Base-by-base conservation (phyloP, 2,797 vertebrate genomes). In the Tachyglossus aculeatus region DNA sequence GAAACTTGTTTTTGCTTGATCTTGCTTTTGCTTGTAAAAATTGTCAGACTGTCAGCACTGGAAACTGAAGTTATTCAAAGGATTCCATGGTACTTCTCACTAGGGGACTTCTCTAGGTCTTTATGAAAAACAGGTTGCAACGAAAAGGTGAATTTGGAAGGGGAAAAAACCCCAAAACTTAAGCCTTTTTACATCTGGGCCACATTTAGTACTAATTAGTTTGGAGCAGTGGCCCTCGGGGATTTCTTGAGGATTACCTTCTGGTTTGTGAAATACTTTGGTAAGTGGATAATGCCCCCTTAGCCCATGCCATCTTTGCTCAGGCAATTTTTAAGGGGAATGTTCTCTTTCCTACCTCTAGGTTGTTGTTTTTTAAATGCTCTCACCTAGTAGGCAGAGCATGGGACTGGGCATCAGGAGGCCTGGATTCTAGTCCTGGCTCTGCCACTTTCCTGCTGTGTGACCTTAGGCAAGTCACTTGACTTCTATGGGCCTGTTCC, bases 21-120 rank as follows among this genome's bases (percentile, higher is more conserved):
- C 40, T 78, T 83, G 55, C 40, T n/a, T n/a, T n/a, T n/a, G n/a
- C n/a, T 80, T 75, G 55, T 45, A 65, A 67, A 77, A 71, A 73
- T 44, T 69, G 56, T 66, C 52, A 58, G 47, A 21, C 41, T 68
- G 71, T 73, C 73, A 74, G 73, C 53, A 73, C 64, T 63, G 62
- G 47, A 65, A 83, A 65, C 57, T 6, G 16, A 80, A 63, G 22
- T 45, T 45, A 44, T 67, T 76, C 68, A 69, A 79, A 58, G 34
- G 71, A 65, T 79, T 73, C 36, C 34, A 44, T 57, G 55, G 52
- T 52, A 60, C 64, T 62, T 57, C 15, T 81, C 58, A 52, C 34
- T 39, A 54, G 22, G 15, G 62, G 78, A 65, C 53, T 71, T 47
- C 44, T 25, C 18, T 3, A 58, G 66, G 38, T 13, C 34, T 27